These are phyloP conservation scores for Anabas testudineus DNA, from an alignment of 2,797 vertebrate genomes.

Conservation along the genomic window DNA sequence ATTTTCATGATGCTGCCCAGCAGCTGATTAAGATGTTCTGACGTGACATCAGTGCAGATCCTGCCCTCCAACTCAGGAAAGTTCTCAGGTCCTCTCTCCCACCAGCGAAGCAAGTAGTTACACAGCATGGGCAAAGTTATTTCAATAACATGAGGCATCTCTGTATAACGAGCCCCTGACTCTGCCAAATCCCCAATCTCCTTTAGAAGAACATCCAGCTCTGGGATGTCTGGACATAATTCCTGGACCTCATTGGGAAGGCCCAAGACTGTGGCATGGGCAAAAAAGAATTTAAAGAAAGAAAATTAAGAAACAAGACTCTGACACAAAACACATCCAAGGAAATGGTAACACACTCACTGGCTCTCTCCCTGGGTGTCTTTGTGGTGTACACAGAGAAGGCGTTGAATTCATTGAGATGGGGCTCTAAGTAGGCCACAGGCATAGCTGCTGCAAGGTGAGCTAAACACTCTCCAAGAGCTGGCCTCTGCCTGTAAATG, in stretches of 20 bases:
- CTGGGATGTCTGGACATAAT: constrained; percentile 93
- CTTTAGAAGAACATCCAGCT: constrained; percentile 88
- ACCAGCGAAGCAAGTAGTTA: constrained; percentile 96
- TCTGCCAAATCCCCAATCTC: constrained; percentile 93
- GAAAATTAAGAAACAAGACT: constrained; percentile 5
- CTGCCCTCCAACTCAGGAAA: constrained; percentile 82
- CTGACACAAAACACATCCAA: constrained; percentile 12
- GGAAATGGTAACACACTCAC: constrained; percentile 82
- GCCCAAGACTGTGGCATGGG: constrained; percentile 87
- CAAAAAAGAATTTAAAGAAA: constrained; percentile 17
- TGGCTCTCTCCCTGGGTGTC: constrained; percentile 91
- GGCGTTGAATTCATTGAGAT: constrained; percentile 90
- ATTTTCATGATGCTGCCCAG: constrained; percentile 96
- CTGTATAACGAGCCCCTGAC: constrained; percentile 95
- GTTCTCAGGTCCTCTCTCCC: constrained; percentile 91
- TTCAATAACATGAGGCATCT: constrained; percentile 98
- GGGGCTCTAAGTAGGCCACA: constrained; percentile 92
- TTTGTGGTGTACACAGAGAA: constrained; percentile 97
- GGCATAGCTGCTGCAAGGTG: constrained; percentile 94
- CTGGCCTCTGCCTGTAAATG: constrained; percentile 89
- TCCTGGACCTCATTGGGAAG: constrained; percentile 92
- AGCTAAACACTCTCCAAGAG: constrained; percentile 94
- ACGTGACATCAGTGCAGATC: constrained; percentile 90
- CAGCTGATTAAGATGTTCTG: constrained; percentile 93
- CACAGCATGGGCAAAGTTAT: constrained; percentile 97